phyloP scores from a whole-genome alignment of 1,140 invertebrate genomes.

The Aphaenogaster ashmeadi region DNA sequence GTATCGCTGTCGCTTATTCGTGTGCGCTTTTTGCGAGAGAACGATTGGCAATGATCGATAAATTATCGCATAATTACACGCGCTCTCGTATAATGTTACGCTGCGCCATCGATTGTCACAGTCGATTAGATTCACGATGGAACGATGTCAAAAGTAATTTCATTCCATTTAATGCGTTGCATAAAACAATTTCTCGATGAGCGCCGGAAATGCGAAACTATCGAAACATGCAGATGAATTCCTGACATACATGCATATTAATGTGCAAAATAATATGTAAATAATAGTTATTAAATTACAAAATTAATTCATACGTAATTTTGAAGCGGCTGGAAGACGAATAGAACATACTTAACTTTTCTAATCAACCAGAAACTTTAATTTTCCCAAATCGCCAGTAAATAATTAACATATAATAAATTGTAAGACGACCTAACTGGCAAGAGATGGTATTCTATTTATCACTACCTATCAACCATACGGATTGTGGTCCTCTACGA shows the following conservation, averaged over 20 bases:
- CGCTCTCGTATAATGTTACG: neutral
- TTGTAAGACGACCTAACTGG: no score
- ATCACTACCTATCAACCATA: no score
- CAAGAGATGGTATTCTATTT: no score
- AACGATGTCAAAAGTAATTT: slow-evolving; percentile 31
- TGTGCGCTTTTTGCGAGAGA: neutral
- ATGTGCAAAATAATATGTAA: neutral
- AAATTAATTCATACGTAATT: neutral
- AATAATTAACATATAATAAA: no score
- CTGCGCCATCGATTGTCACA: neutral
- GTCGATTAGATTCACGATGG: slow-evolving; percentile 20
- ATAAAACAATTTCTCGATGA: slow-evolving; percentile 44
- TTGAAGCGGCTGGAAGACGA: neutral
- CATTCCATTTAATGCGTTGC: slow-evolving; percentile 6
- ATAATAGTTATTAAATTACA: neutral
- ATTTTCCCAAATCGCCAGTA: no score
- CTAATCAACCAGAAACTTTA: neutral
- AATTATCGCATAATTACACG: slow-evolving; percentile 42
- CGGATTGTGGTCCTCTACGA: no score
- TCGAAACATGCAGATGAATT: neutral
- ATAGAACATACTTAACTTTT: neutral
- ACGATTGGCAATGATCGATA: slow-evolving; percentile 23
- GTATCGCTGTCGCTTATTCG: neutral
- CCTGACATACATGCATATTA: neutral
- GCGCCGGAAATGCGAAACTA: neutral